Conservation (phyloP, 1,140 invertebrate species). For the Platyscapa corneri region DNA sequence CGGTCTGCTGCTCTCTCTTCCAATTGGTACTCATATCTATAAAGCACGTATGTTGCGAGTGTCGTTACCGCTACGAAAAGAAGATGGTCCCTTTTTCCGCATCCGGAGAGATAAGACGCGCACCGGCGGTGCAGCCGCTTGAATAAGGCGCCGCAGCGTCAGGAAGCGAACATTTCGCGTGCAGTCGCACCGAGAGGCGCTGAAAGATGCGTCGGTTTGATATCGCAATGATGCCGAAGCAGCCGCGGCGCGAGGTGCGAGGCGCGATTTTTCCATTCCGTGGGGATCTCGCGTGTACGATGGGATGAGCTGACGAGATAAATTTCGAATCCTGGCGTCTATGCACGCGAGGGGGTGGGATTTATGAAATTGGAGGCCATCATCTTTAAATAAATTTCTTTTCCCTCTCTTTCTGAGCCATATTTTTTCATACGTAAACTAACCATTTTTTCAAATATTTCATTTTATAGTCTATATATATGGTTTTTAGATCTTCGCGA, state of each 20-base stretch:
- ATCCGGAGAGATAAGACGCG: slow-evolving; percentile 63
- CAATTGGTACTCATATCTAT: too few species aligned
- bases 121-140: not conserved
- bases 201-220: not conserved
- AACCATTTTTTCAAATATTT: not conserved
- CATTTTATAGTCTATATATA: too few species aligned
- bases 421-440: not conserved
- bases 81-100: slow-evolving; percentile 47
- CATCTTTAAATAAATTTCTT: not conserved
- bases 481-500: too few species aligned
- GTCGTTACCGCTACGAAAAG: not conserved
- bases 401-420: not conserved
- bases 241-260: not conserved
- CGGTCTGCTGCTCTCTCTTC: too few species aligned
- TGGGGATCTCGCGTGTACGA: not conserved
- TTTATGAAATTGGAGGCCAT: not conserved
- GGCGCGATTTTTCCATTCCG: not conserved
- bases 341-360: not conserved
- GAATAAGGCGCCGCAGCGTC: not conserved
- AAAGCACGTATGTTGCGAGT: too few species aligned
- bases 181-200: not conserved
- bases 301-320: not conserved
- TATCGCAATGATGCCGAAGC: not conserved
- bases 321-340: not conserved
- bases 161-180: not conserved